A percentile compares a stretch with the other conserved stretches of the same genome.
These are phyloP conservation scores for Otolemur garnettii DNA, from an alignment of 2,113 vertebrate genomes.

Conservation along the genomic window DNA sequence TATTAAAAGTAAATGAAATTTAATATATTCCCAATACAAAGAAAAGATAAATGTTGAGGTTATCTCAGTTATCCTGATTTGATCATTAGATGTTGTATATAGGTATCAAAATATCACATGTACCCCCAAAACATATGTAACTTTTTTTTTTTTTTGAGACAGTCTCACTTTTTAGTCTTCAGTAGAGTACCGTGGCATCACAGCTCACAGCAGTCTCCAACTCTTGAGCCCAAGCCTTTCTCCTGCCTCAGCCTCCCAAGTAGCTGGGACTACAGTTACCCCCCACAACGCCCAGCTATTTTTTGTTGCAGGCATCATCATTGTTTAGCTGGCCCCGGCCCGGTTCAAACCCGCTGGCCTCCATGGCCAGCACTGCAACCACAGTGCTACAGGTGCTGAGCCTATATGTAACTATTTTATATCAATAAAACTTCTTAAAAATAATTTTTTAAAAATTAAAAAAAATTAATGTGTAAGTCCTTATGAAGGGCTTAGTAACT, in stretches of 20 bases:
- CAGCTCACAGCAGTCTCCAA: no score
- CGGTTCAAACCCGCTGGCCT: no score
- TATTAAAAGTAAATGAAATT: conserved; percentile 20
- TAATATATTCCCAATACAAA: neutral
- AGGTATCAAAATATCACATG: neutral
- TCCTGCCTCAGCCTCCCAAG: no score
- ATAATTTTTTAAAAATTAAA: neutral
- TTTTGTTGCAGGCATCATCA: no score
- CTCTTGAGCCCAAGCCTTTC: no score
- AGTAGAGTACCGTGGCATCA: no score
- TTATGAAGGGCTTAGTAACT: conserved; percentile 30
- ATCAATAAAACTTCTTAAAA: neutral
- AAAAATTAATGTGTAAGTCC: neutral
- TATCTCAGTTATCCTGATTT: neutral
- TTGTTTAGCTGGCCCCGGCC: no score
- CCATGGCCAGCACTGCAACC: no score
- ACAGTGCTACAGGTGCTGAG: no score
- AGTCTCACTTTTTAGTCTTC: no score
- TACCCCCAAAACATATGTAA: neutral
- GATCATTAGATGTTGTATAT: neutral
- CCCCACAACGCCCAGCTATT: no score
- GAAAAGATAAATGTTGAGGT: neutral
- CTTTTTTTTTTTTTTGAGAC: neutral
- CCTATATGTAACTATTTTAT: neutral
- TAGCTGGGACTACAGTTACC: no score